Evolutionary conservation across 2,797 vertebrate species (phyloP), one percentile per base, ranked within the genome.

Genomic region (Triplophysa bombifrons): DNA sequence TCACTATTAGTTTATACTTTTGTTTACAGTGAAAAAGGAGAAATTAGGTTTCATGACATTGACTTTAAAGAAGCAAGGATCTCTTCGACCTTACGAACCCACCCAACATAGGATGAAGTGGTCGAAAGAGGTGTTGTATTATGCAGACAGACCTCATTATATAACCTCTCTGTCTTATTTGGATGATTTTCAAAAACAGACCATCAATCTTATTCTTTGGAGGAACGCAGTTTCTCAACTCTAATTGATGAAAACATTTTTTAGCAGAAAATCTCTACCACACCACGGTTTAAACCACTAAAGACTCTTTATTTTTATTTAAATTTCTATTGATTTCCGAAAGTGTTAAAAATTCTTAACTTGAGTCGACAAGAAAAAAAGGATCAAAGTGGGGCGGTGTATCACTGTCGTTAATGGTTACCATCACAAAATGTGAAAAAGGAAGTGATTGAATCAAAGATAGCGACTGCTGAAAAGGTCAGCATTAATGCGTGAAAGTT

Each of bases 101-200:
- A 67, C 60, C 0, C 53, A 48, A 69, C 72, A 68, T 41, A 83
- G 78, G 70, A 53, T 68, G 22, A 80, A 69, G 19, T 84, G 85
- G 85, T 83, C 80, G 27, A 83, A 63, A 68, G 80, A 87, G 86
- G 86, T 87, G 65, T 55, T 13, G 30, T 76, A 76, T 65, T 27
- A 27, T 60, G 46, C 55, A 58, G n/a, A 50, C 53, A 76, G 10
- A 30, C 50, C 55, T 56, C 74, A 81, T 81, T 27, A 74, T 64
- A 22, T 44, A 78, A 30, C 58, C 7, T 50, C 25, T 44, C 12
- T 25, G 3, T 22, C 22, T 14, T 20, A 25, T 60, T 27, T 27
- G 25, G 13, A 27, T 34, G 14, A 30, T 63, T 63, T 34, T 38
- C 34, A 17, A 63, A 61, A 16, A 12, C 12, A 16, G 14, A 61